Base-by-base conservation (phyloP, 2,888 invertebrate genomes). In the Lampropteryx suffumata region DNA sequence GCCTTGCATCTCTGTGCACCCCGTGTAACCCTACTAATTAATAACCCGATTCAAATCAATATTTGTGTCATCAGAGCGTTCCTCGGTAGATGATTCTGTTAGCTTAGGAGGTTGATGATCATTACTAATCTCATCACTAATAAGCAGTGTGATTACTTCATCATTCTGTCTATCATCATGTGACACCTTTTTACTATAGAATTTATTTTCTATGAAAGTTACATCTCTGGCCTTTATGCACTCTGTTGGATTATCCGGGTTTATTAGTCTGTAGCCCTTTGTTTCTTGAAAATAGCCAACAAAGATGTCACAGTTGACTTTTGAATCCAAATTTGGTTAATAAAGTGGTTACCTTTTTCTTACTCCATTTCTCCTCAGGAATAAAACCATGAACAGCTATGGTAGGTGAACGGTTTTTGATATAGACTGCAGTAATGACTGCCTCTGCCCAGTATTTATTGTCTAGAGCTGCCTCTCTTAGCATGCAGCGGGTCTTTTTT, bases 401-500 rank as follows among this genome's bases (percentile, higher is more conserved):
- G n/a, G n/a, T n/a, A n/a, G n/a, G n/a, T n/a, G n/a, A n/a, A n/a
- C n/a, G n/a, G n/a, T n/a, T n/a, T 27, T 1, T 8, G 3, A 27
- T 8, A 27, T 32, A 32, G 13, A 12, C 8, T 2, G 32, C 32
- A 7, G 32, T 32, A 8, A 13, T 32, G 13, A 13, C 32, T 13
- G 32, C n/a, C n/a, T n/a, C n/a, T n/a, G n/a, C n/a, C n/a, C n/a
- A n/a, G n/a, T n/a, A n/a, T n/a, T n/a, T n/a, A 9, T 34, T 34
- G 1, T 34, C 34, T n/a, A 40, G 13, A 14, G 5, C 13, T 13
- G 17, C 28, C 28, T 28, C 12, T 9, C n/a, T 12, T 28, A 17
- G 27, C 54, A 51, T 60, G 53, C 29, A 29, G 10, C 29, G 29
- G 11, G 29, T 11, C 29, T 28, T 1, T 10, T 29, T 5, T 5